Percentiles rank a stretch among this genome's conserved stretches.
phyloP scores from a whole-genome alignment of 2,113 vertebrate species.

The Pachyramphus minor region DNA sequence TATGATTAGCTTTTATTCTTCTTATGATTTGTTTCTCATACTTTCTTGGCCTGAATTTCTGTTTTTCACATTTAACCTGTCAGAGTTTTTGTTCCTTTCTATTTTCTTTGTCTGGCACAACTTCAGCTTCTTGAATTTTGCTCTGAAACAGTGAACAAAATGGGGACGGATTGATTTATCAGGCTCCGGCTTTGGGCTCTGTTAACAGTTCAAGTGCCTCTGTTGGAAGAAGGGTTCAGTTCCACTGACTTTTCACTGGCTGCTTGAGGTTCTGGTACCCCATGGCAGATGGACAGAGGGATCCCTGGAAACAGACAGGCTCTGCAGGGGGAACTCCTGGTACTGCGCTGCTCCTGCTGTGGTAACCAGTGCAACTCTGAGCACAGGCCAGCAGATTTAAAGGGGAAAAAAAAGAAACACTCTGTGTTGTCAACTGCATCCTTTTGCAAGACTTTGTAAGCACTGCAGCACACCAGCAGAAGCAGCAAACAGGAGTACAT shows the following conservation, averaged over 20 bases:
- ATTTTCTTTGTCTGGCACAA: not conserved
- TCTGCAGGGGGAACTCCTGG: fast-evolving
- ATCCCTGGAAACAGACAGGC: not conserved
- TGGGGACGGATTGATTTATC: not conserved
- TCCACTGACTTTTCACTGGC: not conserved
- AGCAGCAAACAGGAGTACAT: not conserved
- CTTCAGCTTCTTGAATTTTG: slow-evolving; percentile 3
- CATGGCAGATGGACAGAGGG: not conserved
- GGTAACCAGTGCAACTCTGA: not conserved
- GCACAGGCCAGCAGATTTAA: not conserved
- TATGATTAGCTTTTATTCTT: slow-evolving; percentile 29
- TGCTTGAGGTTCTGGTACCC: not conserved
- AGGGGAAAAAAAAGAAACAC: not conserved
- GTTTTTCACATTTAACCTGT: slow-evolving; percentile 48
- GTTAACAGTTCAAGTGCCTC: not conserved
- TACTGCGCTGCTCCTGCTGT: not conserved
- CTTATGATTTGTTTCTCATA: slow-evolving; percentile 20
- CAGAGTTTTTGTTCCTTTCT: not conserved
- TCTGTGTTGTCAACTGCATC: not conserved
- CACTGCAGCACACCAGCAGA: fast-evolving
- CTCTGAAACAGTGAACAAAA: not conserved
- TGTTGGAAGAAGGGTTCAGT: not conserved
- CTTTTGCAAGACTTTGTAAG: not conserved
- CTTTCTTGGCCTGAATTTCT: slow-evolving; percentile 7
- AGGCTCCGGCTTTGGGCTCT: not conserved